These are phyloP conservation scores for Hetaerina americana DNA, from an alignment of 1,140 invertebrate genomes.

Conservation along the genomic window DNA sequence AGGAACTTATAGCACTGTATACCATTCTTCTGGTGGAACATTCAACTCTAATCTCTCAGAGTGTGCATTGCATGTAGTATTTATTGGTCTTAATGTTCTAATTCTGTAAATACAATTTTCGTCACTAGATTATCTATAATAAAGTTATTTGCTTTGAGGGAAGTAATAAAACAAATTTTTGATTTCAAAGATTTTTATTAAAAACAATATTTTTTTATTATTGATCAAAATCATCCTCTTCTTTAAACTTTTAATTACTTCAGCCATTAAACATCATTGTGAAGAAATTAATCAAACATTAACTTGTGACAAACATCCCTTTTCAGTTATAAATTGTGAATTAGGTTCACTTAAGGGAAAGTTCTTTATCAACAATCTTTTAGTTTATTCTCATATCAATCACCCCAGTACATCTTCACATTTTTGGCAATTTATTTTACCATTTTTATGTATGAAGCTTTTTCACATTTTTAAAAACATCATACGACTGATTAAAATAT, in stretches of 20 bases:
- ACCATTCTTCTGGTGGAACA: too few relatives aligned
- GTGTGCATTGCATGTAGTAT: too few relatives aligned
- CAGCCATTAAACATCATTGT: background rate
- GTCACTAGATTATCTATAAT: background rate
- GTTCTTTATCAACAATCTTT: background rate
- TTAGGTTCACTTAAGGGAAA: too few relatives aligned
- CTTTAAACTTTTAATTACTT: background rate
- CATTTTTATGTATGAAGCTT: too few relatives aligned
- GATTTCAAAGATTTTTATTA: background rate
- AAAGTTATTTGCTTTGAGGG: background rate
- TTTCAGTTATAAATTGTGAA: background rate
- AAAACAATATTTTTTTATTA: background rate
- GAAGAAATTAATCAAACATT: background rate
- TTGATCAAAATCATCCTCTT: background rate
- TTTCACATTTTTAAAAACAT: too few relatives aligned
- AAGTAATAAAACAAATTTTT: background rate
- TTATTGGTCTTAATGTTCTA: too few relatives aligned
- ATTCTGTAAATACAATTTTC: too few relatives aligned
- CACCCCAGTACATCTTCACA: background rate
- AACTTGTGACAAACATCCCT: background rate
- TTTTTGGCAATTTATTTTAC: too few relatives aligned
- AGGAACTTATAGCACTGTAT: too few relatives aligned
- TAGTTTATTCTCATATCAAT: background rate
- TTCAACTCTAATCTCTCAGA: too few relatives aligned
- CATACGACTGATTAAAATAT: too few relatives aligned